Evolutionary conservation across 2,113 vertebrate genomes (phyloP).

Genomic region (Mohoua ochrocephala): DNA sequence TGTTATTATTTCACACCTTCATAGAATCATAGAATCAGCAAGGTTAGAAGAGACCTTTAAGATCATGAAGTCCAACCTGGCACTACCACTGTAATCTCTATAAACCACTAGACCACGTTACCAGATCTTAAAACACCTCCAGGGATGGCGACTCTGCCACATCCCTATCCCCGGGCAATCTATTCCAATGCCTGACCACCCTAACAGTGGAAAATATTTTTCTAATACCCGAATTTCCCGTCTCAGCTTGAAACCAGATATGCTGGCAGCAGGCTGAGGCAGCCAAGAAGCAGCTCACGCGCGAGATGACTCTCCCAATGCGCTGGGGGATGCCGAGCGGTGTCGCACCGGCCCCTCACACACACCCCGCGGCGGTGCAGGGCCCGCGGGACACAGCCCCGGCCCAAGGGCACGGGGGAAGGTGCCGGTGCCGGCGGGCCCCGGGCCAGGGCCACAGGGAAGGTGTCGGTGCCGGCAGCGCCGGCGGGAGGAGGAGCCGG

Average conservation of each 20-base stretch:
- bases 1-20: background rate
- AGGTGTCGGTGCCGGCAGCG: background rate
- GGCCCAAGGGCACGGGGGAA: background rate
- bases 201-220: background rate
- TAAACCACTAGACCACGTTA: background rate
- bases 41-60: background rate
- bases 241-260: background rate
- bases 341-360: background rate
- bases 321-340: background rate
- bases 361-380: no score
- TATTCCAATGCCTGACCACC: background rate
- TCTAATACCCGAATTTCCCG: background rate
- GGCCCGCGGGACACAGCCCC: background rate
- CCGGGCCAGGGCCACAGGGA: background rate
- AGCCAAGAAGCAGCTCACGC: background rate
- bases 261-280: background rate
- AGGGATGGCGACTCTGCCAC: background rate
- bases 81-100: background rate
- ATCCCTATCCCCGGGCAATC: background rate
- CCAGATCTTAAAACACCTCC: background rate
- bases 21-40: background rate
- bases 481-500: background rate
- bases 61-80: background rate
- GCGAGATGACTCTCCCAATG: fast-evolving
- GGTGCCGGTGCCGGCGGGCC: no score